Evolutionary conservation across 2,888 invertebrate genomes (phyloP), one percentile per base, ranked within the genome.

Genomic region (Empis stercorea): DNA sequence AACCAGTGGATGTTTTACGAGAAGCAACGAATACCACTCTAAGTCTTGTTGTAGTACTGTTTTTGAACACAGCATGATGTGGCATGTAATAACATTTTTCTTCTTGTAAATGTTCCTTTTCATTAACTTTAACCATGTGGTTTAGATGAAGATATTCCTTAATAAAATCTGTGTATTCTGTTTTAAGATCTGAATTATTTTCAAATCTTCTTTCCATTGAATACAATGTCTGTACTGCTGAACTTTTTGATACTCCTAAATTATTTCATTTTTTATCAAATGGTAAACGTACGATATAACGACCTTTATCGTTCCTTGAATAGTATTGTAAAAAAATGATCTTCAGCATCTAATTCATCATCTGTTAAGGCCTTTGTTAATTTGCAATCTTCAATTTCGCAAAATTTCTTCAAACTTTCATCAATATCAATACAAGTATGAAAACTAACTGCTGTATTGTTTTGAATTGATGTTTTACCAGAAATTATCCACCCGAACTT

Each of bases 401-500:
- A 37, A n/a, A n/a, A n/a, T n/a, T n/a, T n/a, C n/a, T n/a, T n/a
- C n/a, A 37, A 37, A 3, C 10, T 3, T 10, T 37, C 3, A n/a
- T 16, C 37, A 2, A 37, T 37, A 7, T 37, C 37, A 2, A 37
- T 16, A 10, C 37, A 37, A 2, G n/a, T 16, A 10, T 40, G 40
- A 11, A 23, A 40, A 40, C 23, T 40, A 3, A 23, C 40, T 2
- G 20, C 15, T n/a, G 10, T 7, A 1, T 23, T 13, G 2, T 40
- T 5, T 1, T n/a, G n/a, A n/a, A 40, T 40, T 6, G 23, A 4
- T 2, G 23, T 23, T 23, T 38, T 48, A 23, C 37, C 45, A 11
- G 37, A 45, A 15, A 48, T 30, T 13, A 50, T 45, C 47, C 43
- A 47, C 10, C 45, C 47, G 15, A 50, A 43, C 11, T 44, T 44